phyloP scores from a whole-genome alignment of 2,113 vertebrate genomes.

The Stomatorhinus ivindoensis region DNA sequence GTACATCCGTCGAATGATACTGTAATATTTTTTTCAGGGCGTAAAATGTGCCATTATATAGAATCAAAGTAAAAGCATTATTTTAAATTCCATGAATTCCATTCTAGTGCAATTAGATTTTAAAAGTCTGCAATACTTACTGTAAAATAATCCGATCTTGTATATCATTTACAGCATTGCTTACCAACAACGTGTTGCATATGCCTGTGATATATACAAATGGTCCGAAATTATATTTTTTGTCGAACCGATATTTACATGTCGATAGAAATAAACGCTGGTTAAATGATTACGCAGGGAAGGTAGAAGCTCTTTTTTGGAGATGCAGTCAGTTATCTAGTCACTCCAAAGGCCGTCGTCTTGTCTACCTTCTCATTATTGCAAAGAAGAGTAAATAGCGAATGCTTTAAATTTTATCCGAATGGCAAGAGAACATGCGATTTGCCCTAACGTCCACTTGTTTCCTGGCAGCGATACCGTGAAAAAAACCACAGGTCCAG shows the following conservation, averaged over 20 bases:
- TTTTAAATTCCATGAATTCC: background rate
- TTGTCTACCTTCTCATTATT: background rate
- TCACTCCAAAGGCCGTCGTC: background rate
- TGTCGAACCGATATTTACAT: background rate
- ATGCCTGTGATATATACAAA: conserved; percentile 25
- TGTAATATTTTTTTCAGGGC: background rate
- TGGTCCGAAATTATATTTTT: conserved; percentile 20
- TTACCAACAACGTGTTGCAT: conserved; percentile 62
- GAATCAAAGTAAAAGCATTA: background rate
- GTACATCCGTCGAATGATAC: background rate
- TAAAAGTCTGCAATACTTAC: conserved; percentile 43
- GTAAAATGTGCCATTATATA: background rate
- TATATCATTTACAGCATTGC: conserved; percentile 33
- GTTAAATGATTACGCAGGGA: conserved; percentile 4
- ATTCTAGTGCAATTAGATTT: background rate
- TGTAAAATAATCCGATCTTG: conserved; percentile 35
- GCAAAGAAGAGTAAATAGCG: background rate
- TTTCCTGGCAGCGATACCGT: conserved; percentile 26
- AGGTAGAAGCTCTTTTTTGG: background rate
- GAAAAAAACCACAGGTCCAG: conserved; percentile 18
- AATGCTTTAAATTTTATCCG: background rate
- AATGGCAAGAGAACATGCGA: background rate
- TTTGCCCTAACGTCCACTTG: conserved; percentile 36
- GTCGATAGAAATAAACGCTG: background rate
- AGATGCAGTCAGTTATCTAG: background rate